Evolutionary conservation across 2,113 vertebrate species (phyloP).

Genomic region (Pollimyrus isidori): DNA sequence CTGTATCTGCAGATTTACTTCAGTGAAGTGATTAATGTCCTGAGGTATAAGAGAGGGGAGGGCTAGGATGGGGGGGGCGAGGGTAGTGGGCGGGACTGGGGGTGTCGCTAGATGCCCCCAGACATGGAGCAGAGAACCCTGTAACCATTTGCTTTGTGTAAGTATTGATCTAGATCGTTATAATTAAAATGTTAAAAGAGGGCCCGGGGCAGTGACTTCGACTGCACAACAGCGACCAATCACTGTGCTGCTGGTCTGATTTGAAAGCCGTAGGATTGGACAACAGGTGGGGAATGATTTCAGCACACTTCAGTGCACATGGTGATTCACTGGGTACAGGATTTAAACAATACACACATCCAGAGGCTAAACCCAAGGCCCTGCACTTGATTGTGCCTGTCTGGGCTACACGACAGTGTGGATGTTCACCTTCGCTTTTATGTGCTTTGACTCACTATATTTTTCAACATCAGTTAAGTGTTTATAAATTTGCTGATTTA

Average conservation of each 20-base stretch:
- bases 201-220: background rate
- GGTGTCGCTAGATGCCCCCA: background rate
- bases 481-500: background rate
- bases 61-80: background rate
- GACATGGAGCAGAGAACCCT: background rate
- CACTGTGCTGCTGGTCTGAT: background rate
- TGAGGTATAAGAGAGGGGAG: background rate
- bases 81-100: background rate
- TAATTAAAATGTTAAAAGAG: slow-evolving; percentile 15
- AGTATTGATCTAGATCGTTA: slow-evolving; percentile 3
- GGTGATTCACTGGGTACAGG: background rate
- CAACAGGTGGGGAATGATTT: background rate
- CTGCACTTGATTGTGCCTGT: background rate
- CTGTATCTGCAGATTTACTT: background rate
- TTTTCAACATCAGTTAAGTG: background rate
- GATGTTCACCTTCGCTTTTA: background rate
- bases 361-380: background rate
- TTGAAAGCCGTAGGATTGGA: no score
- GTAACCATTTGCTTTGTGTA: background rate
- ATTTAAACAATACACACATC: background rate
- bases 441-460: background rate
- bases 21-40: background rate
- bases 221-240: background rate
- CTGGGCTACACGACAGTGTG: background rate
- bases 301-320: background rate